Evolutionary conservation across 2,113 vertebrate genomes (phyloP), one percentile per base, ranked within the genome.

Genomic region (Mesoclemmys tuberculata): DNA sequence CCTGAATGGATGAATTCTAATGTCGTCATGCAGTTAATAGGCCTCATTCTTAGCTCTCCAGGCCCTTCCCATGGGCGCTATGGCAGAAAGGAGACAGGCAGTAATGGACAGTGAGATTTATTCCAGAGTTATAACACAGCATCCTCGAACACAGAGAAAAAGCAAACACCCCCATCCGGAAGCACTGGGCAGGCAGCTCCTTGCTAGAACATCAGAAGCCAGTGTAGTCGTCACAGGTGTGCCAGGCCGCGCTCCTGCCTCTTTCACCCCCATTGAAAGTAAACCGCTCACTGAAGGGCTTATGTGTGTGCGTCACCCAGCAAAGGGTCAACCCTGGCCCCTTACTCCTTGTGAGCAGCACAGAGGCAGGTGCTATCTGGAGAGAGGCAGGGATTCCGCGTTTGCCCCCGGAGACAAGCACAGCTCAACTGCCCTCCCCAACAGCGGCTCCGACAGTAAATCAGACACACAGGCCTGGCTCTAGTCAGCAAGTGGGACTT

Each of bases 41-140:
- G 58, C 64, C 77, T 87, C 27, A 82, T 54, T 56, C 81, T 80
- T 79, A 86, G 13, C 52, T 90, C 58, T 91, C 74, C 74, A 77
- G n/a, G 21, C 68, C 3, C 19, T 85, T 89, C 24, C 79, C 51
- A 85, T 21, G 41, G 78, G 52, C 56, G 56, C 49, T 80, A 74
- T 18, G 24, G 90, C 52, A 92, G 92, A 90, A 97, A 92, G 82
- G 91, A 90, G 0, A 61, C 58, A 75, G 92, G 84, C 80, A 85
- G 90, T 93, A 96, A 92, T 44, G 74, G 71, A 92, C 46, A 27
- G 13, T 92, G 87, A 95, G 84, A 92, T 97, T 98, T 97, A 94
- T 97, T 97, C 58, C 56, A 94, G 90, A 95, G 89, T 93, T 98
- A 96, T 95, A 97, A 90, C 93, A 85, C 1, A 27, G 88, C 16